A percentile compares a stretch with the other conserved stretches of the same genome.
Conservation (phyloP, 2,113 vertebrate genomes). For the Anas platyrhynchos region DNA sequence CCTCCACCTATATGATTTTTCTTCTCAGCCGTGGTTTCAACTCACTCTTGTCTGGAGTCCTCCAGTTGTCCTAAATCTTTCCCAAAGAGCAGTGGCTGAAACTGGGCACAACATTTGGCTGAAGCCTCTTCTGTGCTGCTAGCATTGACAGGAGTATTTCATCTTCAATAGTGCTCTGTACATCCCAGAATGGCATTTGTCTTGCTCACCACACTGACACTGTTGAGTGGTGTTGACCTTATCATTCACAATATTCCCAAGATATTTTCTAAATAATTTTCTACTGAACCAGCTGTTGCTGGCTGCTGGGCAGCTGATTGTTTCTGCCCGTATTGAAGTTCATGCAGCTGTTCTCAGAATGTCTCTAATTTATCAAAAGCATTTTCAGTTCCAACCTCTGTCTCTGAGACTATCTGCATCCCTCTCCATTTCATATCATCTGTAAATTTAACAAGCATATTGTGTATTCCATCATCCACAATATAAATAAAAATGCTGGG, state of each 20-base stretch:
- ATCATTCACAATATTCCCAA: background rate
- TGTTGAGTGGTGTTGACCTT: background rate
- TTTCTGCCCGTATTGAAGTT: background rate
- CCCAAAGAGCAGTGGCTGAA: background rate
- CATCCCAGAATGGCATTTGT: background rate
- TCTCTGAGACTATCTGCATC: background rate
- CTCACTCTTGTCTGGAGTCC: background rate
- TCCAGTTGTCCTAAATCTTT: background rate
- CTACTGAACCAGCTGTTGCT: constrained; percentile 4
- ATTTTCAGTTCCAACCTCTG: background rate
- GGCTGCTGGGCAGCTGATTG: background rate
- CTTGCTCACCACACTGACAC: background rate
- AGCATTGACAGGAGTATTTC: background rate
- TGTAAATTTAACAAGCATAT: background rate
- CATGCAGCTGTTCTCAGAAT: constrained; percentile 25
- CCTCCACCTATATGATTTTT: background rate
- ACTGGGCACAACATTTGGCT: background rate
- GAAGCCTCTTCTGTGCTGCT: background rate
- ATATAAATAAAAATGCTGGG: background rate
- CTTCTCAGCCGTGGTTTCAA: background rate
- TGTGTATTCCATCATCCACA: background rate
- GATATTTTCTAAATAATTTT: background rate
- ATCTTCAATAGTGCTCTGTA: background rate
- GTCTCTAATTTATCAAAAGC: background rate
- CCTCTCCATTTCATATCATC: background rate